Conservation (phyloP, 2,113 vertebrate genomes). For the Heterochromis multidens region DNA sequence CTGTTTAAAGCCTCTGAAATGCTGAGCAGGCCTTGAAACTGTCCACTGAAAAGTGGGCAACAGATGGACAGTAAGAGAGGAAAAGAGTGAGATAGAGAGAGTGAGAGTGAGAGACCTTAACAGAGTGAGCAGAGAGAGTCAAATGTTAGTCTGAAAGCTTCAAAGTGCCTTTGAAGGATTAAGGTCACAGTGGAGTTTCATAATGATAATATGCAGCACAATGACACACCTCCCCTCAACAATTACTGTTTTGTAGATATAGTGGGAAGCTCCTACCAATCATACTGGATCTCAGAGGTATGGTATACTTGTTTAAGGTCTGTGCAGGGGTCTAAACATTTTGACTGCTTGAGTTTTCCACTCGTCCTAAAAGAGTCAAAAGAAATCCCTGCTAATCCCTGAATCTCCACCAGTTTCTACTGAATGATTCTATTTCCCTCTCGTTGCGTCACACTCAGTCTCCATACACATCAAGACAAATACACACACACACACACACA, state of each 20-base stretch:
- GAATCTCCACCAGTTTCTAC: conserved; percentile 34
- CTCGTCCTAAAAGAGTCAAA: conserved; percentile 31
- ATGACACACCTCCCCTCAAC: neutral
- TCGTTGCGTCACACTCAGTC: conserved; percentile 38
- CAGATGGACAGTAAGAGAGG: conserved; percentile 36
- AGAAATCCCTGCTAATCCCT: conserved; percentile 52
- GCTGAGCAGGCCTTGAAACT: conserved; percentile 47
- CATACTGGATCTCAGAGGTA: neutral
- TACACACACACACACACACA: neutral
- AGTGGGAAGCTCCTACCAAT: neutral
- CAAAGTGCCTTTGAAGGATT: conserved; percentile 61
- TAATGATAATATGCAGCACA: conserved; percentile 48
- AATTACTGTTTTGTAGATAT: neutral
- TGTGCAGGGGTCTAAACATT: neutral
- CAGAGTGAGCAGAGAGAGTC: neutral
- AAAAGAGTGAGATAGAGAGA: neutral
- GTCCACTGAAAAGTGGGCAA: conserved; percentile 42
- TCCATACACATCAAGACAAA: too few species aligned
- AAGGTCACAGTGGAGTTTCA: conserved; percentile 59
- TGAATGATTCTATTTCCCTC: conserved; percentile 50
- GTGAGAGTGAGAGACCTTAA: conserved; percentile 3
- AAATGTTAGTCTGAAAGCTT: conserved; percentile 50
- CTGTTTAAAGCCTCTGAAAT: conserved; percentile 45
- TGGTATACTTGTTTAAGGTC: neutral
- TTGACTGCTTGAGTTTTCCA: conserved; percentile 4